These are phyloP conservation scores for Cottoperca gobio DNA, from an alignment of 2,797 vertebrate species.

Conservation along the genomic window DNA sequence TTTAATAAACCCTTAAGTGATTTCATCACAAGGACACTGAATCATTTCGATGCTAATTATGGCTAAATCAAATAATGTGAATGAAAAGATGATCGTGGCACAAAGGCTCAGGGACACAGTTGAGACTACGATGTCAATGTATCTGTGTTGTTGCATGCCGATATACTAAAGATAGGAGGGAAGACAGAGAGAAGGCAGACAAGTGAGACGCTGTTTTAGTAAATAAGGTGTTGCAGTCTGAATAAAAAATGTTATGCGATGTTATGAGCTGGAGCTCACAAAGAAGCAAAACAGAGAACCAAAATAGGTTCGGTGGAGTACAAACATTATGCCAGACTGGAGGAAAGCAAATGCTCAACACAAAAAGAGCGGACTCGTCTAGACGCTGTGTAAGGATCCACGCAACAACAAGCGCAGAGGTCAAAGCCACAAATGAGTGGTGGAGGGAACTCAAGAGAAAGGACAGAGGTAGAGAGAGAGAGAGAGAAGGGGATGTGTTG, in stretches of 20 bases:
- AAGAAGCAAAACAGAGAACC: too few relatives aligned
- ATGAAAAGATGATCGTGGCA: constrained; percentile 6
- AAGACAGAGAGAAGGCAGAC: not conserved
- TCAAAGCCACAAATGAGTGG: not conserved
- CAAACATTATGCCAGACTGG: not conserved
- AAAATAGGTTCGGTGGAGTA: not conserved
- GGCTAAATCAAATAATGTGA: constrained; percentile 34
- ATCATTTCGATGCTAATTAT: constrained; percentile 41
- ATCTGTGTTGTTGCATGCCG: not conserved
- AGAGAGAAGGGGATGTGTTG: too few relatives aligned
- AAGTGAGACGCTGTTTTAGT: not conserved
- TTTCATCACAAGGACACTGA: constrained; percentile 36
- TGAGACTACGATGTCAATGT: not conserved
- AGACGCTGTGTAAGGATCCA: too few relatives aligned
- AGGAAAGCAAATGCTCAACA: not conserved
- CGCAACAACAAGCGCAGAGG: not conserved
- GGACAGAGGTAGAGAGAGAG: not conserved
- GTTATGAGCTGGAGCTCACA: not conserved
- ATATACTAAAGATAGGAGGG: not conserved
- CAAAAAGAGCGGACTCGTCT: not conserved
- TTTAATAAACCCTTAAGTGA: constrained; percentile 34
- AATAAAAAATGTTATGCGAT: not conserved
- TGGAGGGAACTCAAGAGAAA: not conserved
- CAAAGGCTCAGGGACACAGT: constrained; percentile 10
- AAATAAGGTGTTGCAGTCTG: not conserved